Evolutionary conservation across 2,888 invertebrate species (phyloP).

Genomic region (Mechanitis mazaeus): DNA sequence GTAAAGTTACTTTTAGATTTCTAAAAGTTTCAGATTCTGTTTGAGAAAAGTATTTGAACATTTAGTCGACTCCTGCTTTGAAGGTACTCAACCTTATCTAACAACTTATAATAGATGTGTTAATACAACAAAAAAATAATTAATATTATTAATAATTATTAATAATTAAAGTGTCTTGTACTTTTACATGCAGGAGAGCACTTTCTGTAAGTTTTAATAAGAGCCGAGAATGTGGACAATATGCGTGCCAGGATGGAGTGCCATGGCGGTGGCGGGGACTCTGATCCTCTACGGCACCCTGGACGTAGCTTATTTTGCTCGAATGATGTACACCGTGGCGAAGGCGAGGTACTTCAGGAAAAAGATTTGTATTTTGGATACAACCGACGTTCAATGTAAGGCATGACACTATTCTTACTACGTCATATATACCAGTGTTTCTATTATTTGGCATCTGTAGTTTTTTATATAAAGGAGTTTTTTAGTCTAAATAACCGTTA

Average conservation of each 20-base stretch:
- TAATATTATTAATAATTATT: too few species aligned
- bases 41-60: not conserved
- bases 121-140: too few species aligned
- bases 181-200: not conserved
- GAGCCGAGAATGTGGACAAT: slow-evolving; percentile 58
- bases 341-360: slow-evolving; percentile 81
- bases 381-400: slow-evolving; percentile 80
- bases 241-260: slow-evolving; percentile 66
- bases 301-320: slow-evolving; percentile 83
- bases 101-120: too few species aligned
- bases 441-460: too few species aligned
- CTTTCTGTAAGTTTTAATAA: not conserved
- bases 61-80: not conserved
- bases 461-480: too few species aligned
- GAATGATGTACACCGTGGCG: slow-evolving; percentile 81
- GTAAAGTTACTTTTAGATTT: not conserved
- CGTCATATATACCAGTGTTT: too few species aligned
- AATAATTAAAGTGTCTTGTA: too few species aligned
- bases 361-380: slow-evolving; percentile 81
- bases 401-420: too few species aligned
- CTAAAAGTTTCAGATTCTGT: not conserved
- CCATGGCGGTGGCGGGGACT: slow-evolving; percentile 60
- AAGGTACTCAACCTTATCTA: not conserved
- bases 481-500: too few species aligned
- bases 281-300: slow-evolving; percentile 78